Evolutionary conservation across 2,113 vertebrate species (phyloP).

Genomic region (Petaurus breviceps): DNA sequence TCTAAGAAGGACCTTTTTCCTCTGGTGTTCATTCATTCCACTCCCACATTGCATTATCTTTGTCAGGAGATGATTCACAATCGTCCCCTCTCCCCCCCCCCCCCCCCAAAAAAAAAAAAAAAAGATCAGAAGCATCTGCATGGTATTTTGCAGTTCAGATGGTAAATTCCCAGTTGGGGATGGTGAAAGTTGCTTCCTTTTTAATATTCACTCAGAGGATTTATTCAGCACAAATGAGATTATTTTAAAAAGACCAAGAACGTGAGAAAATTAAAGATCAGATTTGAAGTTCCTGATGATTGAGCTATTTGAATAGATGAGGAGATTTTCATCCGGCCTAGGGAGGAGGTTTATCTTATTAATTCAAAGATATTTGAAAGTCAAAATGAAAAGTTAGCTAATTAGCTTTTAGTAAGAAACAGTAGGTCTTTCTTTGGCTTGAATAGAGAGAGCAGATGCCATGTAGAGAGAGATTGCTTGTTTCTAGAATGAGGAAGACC

Average conservation of each 20-base stretch:
- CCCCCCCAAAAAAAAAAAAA: background rate
- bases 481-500: background rate
- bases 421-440: constrained; percentile 52
- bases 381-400: constrained; percentile 53
- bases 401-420: constrained; percentile 49
- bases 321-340: constrained; percentile 61
- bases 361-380: constrained; percentile 64
- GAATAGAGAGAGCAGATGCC: background rate
- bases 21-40: background rate
- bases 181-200: constrained; percentile 72
- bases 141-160: constrained; percentile 65
- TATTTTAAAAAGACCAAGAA: constrained; percentile 45
- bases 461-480: background rate
- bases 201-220: constrained; percentile 69
- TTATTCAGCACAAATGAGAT: constrained; percentile 72
- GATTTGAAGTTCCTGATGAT: constrained; percentile 58
- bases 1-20: constrained; percentile 26
- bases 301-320: constrained; percentile 56
- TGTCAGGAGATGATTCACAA: constrained; percentile 34
- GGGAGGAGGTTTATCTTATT: constrained; percentile 26
- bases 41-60: constrained; percentile 1
- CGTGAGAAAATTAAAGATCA: constrained; percentile 68
- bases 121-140: background rate
- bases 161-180: constrained; percentile 69
- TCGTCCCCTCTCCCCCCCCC: background rate